phyloP scores from a whole-genome alignment of 2,797 vertebrate genomes.

The Pangasius sanitwongsei region DNA sequence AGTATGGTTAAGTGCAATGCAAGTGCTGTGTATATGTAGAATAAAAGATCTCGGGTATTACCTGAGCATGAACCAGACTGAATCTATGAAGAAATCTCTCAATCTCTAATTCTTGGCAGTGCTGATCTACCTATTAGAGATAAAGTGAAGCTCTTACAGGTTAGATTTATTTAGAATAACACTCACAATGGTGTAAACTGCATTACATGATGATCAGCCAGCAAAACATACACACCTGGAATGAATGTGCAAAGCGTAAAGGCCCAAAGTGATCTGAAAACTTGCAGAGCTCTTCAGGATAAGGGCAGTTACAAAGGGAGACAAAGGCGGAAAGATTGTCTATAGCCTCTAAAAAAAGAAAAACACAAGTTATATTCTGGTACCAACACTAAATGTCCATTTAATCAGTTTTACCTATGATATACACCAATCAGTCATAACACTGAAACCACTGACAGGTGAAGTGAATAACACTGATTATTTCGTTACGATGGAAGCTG shows the following conservation, averaged over 20 bases:
- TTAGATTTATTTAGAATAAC: background rate
- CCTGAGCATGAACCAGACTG: slow-evolving; percentile 50
- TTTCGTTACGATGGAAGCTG: too few relatives aligned
- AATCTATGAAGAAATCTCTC: slow-evolving; percentile 47
- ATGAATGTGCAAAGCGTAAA: slow-evolving; percentile 48
- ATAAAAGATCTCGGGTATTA: background rate
- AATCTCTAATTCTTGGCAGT: slow-evolving; percentile 25
- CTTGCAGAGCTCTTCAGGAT: slow-evolving; percentile 40
- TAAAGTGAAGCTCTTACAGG: background rate
- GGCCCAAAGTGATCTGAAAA: slow-evolving; percentile 43
- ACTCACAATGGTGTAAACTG: background rate
- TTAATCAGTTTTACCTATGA: background rate
- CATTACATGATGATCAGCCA: background rate
- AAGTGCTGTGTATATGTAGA: background rate
- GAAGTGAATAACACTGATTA: too few relatives aligned
- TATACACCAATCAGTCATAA: too few relatives aligned
- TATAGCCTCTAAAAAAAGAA: slow-evolving; percentile 32
- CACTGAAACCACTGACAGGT: too few relatives aligned
- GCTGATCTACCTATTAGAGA: slow-evolving; percentile 6
- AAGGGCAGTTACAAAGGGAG: slow-evolving; percentile 39
- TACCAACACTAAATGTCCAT: background rate
- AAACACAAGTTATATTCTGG: background rate
- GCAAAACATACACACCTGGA: slow-evolving; percentile 39
- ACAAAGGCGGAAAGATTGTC: slow-evolving; percentile 37
- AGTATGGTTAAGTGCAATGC: background rate